Conservation (phyloP, 2,797 vertebrate genomes). For the Huso huso region DNA sequence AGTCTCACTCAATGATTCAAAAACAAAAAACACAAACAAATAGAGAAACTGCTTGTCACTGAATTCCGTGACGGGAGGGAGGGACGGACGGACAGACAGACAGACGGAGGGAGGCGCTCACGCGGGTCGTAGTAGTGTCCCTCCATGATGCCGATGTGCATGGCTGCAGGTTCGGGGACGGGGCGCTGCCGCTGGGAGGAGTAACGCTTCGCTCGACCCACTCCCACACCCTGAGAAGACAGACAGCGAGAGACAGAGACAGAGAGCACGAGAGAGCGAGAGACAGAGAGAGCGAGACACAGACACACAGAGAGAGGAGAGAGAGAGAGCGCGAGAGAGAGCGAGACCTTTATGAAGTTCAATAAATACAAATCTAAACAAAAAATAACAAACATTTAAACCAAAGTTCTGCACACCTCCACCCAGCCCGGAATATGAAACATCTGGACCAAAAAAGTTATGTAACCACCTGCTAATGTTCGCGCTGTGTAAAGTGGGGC, state of each 20-base stretch:
- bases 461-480: background rate
- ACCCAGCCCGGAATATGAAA: too few relatives aligned
- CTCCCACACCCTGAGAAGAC: constrained; percentile 57
- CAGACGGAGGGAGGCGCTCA: constrained; percentile 46
- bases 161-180: constrained; percentile 74
- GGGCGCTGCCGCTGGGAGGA: constrained; percentile 87
- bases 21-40: background rate
- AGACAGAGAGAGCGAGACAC: too few relatives aligned
- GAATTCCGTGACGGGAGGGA: constrained; percentile 16
- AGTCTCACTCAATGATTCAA: background rate
- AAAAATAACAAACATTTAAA: too few relatives aligned
- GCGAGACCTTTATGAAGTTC: background rate
- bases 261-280: too few relatives aligned
- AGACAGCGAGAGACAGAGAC: background rate
- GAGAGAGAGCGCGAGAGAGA: background rate
- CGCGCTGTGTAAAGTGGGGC: too few relatives aligned
- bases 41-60: background rate
- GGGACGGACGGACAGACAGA: background rate
- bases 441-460: background rate
- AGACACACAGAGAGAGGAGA: background rate
- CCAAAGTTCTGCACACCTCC: background rate
- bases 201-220: constrained; percentile 85
- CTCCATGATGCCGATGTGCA: constrained; percentile 93
- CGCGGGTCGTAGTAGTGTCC: constrained; percentile 90
- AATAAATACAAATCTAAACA: too few relatives aligned